Evolutionary conservation across 1,140 invertebrate species (phyloP), one percentile per base, ranked within the genome.

Genomic region (Adoxophyes honmai): DNA sequence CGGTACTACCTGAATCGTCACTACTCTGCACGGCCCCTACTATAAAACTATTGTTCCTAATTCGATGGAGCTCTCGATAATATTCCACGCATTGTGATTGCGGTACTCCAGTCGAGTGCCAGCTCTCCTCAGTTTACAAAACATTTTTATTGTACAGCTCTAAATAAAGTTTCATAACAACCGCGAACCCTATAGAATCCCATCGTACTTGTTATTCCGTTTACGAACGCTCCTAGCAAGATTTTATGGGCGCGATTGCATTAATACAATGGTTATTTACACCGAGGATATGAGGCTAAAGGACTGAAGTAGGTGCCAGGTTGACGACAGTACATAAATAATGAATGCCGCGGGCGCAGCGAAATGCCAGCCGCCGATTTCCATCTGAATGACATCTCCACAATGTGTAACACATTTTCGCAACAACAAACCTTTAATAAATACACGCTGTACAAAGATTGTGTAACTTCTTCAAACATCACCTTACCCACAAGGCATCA

Each of bases 41-140:
- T 64, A 64, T 72, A 70, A 67, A 74, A 68, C 70, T 54, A 78
- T 86, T 78, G 75, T 77, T 68, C 64, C 69, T 65, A 66, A 55
- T 69, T 69, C 66, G 66, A 75, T 68, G 54, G 64, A 69, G 64
- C 69, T 62, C 61, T 55, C 66, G 53, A 52, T 52, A 52, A 52
- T 36, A 51, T 65, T 63, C 65, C 44, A 62, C 36, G 56, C 54
- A 60, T 57, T 57, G 34, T 48, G 42, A 48, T n/a, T 28, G 44
- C 8, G 28, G 55, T 38, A 57, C 35, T 57, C 28, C 28, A 21
- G 16, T 53, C 48, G 52, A 66, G 59, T 37, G 51, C 39, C 52
- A 51, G 63, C 66, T 58, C 58, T 48, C 56, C 58, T 48, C 15
- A 11, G 42, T 48, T 48, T 48, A 48, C 42, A 34, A 52, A 52